A percentile compares a stretch with the other conserved stretches of the same genome.
These are phyloP conservation scores for Theonella swinhoei DNA, from an alignment of 37 sponge, comb jelly and placozoan genomes.

Conservation along the genomic window DNA sequence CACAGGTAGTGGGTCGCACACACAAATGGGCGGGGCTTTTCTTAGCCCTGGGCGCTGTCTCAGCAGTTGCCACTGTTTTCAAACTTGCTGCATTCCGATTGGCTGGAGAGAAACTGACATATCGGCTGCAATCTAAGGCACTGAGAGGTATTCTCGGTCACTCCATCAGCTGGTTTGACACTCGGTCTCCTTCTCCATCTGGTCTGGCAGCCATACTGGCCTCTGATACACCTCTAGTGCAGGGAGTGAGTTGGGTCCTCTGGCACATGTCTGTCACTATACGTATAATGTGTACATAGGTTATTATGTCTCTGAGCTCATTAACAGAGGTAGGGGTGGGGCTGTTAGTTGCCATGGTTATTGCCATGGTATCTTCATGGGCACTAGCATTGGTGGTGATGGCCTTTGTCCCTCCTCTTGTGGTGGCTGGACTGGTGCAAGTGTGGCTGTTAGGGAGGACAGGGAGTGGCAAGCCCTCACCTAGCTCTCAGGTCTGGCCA, in stretches of 20 bases:
- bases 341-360: constrained; percentile 37
- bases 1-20: constrained; percentile 2
- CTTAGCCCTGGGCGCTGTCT: constrained; percentile 37
- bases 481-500: not conserved
- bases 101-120: not conserved
- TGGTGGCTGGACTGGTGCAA: constrained; percentile 26
- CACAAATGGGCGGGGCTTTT: constrained; percentile 49
- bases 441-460: constrained; percentile 4
- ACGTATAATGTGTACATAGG: not conserved
- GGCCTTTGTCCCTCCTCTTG: constrained; percentile 42
- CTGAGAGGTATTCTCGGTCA: no score
- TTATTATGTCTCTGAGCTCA: constrained; percentile 13
- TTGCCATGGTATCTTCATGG: constrained; percentile 59
- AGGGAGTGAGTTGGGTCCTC: not conserved
- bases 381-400: constrained; percentile 43
- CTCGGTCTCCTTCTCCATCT: not conserved
- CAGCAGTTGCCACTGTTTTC: constrained; percentile 33
- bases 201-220: not conserved
- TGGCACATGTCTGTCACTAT: no score
- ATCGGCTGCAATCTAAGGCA: not conserved
- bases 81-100: constrained; percentile 3
- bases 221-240: not conserved
- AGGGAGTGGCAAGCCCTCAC: not conserved
- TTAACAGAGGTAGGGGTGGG: constrained; percentile 38
- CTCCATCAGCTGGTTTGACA: not conserved